A percentile compares a stretch with the other conserved stretches of the same genome.
phyloP scores from a whole-genome alignment of 2,888 invertebrate species.

The Drosophila cyrtoloma region DNA sequence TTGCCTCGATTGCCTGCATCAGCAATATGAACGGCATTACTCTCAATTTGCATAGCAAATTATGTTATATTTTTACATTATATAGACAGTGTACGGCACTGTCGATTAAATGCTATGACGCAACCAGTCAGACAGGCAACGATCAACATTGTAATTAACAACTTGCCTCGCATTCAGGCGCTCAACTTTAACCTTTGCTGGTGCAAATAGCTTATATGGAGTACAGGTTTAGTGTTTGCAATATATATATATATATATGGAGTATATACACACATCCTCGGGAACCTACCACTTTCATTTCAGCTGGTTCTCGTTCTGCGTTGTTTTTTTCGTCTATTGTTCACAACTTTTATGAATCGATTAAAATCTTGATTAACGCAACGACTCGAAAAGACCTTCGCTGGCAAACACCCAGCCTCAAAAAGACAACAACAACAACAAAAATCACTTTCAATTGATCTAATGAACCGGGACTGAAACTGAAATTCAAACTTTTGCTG shows the following conservation, averaged over 20 bases:
- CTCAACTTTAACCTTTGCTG: conserved; percentile 68
- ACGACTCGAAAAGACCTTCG: conserved; percentile 77
- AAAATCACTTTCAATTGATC: conserved; percentile 76
- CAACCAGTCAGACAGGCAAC: conserved; percentile 42
- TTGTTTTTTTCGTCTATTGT: conserved; percentile 32
- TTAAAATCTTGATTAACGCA: conserved; percentile 48
- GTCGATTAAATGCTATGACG: conserved; percentile 55
- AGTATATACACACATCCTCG: conserved; percentile 45
- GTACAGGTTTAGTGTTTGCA: conserved; percentile 1
- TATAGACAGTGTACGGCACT: conserved; percentile 5
- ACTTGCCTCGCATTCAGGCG: conserved; percentile 60
- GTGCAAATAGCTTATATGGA: conserved; percentile 10
- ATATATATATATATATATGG: conserved; percentile 1
- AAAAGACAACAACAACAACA: conserved; percentile 51
- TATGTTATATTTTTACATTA: conserved; percentile 76
- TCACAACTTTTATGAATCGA: conserved; percentile 61
- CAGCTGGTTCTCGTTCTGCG: conserved; percentile 23
- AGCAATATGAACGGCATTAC: conserved; percentile 77
- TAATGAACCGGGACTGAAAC: conserved; percentile 71
- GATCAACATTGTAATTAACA: conserved; percentile 34
- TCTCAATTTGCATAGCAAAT: conserved; percentile 81
- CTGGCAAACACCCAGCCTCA: conserved; percentile 70
- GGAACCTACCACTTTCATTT: conserved; percentile 78
- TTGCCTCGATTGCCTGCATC: conserved; percentile 38
- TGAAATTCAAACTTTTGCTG: conserved; percentile 34